Conservation (phyloP, 2,888 invertebrate genomes). For the Lasius platythorax region DNA sequence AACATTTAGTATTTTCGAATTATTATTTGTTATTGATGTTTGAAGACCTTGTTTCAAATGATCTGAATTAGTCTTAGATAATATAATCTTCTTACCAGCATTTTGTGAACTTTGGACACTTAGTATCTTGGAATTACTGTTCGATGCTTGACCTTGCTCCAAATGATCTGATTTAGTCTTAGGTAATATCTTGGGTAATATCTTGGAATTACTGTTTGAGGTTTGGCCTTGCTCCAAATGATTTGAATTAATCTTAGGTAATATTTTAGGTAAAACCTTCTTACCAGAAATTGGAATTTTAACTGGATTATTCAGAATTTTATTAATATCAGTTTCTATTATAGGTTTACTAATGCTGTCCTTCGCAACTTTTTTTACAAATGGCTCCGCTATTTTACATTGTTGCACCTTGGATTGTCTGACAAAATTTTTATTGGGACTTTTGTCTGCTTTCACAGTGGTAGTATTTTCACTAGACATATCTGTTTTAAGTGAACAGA, state of each 20-base stretch:
- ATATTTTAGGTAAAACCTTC: constrained; percentile 6
- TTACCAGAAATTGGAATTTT: neutral
- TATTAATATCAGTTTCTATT: constrained; percentile 15
- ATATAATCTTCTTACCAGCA: constrained; percentile 12
- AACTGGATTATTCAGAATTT: constrained; percentile 9
- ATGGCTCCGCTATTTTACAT: constrained; percentile 15
- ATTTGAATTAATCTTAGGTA: constrained; percentile 40
- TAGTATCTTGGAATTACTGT: neutral
- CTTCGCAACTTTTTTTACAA: constrained; percentile 25
- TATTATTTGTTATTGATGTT: constrained; percentile 56
- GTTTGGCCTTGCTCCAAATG: constrained; percentile 49
- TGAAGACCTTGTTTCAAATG: constrained; percentile 51
- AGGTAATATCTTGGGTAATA: constrained; percentile 64
- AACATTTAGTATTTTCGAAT: constrained; percentile 75
- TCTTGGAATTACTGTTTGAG: constrained; percentile 67
- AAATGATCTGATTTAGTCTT: neutral
- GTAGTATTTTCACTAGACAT: constrained; percentile 51
- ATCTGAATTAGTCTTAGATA: constrained; percentile 37
- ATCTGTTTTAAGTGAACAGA: constrained; percentile 36
- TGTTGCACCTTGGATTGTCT: neutral
- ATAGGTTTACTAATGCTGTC: constrained; percentile 34
- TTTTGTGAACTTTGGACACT: neutral
- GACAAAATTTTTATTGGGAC: neutral
- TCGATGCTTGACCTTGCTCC: neutral
- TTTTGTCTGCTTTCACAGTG: constrained; percentile 31